These are phyloP conservation scores for Horisme vitalbata DNA, from an alignment of 2,888 invertebrate species.

Conservation along the genomic window DNA sequence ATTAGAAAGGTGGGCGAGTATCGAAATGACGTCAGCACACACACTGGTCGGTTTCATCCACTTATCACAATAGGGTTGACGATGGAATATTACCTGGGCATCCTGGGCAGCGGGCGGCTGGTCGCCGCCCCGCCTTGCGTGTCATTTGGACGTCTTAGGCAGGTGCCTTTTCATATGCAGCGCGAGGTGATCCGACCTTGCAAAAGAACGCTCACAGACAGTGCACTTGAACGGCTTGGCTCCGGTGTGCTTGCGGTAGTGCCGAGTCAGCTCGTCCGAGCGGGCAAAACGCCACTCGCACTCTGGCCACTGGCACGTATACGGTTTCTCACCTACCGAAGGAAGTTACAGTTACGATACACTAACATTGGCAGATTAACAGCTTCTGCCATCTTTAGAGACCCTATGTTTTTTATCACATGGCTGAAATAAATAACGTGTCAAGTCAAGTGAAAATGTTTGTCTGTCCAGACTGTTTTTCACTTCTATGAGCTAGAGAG, in stretches of 20 bases:
- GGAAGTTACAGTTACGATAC: no score
- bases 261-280: constrained; percentile 97
- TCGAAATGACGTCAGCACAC: no score
- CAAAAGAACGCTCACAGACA: constrained; percentile 97
- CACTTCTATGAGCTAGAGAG: no score
- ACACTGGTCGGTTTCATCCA: no score
- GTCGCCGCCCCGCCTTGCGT: constrained; percentile 74
- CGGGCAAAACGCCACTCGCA: constrained; percentile 99
- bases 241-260: constrained; percentile 98
- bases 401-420: no score
- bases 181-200: constrained; percentile 96
- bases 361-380: neutral
- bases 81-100: constrained; percentile 68
- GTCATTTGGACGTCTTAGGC: constrained; percentile 92
- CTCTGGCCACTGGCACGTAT: constrained; percentile 98
- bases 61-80: no score
- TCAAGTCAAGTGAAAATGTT: no score
- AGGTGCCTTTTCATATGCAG: constrained; percentile 98
- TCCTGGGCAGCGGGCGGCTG: constrained; percentile 64
- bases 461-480: no score
- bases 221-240: constrained; percentile 98
- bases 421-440: no score
- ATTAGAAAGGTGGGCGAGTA: no score
- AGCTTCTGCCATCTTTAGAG: no score
- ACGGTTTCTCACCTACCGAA: constrained; percentile 95